A percentile compares a stretch with the other conserved stretches of the same genome.
Conservation (phyloP, 1,140 invertebrate genomes). For the Drosophila ercepeae region DNA sequence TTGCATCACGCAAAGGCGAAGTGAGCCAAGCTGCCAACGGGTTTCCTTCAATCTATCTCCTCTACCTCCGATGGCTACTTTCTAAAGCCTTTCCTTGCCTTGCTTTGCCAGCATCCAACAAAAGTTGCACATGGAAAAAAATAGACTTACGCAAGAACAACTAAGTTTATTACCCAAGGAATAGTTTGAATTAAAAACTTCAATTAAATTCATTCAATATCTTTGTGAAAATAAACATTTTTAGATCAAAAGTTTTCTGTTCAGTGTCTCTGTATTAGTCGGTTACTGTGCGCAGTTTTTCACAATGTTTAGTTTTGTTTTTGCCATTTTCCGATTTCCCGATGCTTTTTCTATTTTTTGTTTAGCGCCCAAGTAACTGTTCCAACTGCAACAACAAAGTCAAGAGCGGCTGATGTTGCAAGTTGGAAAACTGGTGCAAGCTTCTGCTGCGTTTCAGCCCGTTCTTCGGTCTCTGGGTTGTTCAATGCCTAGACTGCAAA, state of each 20-base stretch:
- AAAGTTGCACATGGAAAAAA: conserved; percentile 3
- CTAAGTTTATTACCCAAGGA: neutral
- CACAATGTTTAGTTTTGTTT: conserved; percentile 31
- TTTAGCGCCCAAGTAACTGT: conserved; percentile 78
- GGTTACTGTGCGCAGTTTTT: conserved; percentile 47
- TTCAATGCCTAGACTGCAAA: conserved; percentile 39
- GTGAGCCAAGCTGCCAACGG: conserved; percentile 59
- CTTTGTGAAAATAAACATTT: neutral
- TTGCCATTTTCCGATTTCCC: conserved; percentile 13
- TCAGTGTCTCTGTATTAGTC: conserved; percentile 31
- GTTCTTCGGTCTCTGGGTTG: conserved; percentile 17
- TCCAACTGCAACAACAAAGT: conserved; percentile 39
- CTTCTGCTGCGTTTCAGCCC: conserved; percentile 35
- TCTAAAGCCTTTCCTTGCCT: conserved; percentile 59
- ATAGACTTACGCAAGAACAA: neutral
- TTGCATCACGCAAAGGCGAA: conserved; percentile 75
- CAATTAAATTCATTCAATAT: neutral
- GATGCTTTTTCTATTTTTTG: conserved; percentile 58
- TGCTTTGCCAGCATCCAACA: conserved; percentile 11
- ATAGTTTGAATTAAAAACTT: neutral
- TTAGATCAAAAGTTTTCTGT: neutral
- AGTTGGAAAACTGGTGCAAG: conserved; percentile 78
- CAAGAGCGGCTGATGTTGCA: conserved; percentile 18
- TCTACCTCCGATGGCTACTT: conserved; percentile 63
- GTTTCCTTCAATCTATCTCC: conserved; percentile 48